phyloP scores from a whole-genome alignment of 1,140 invertebrate species.

The Brachionus rotundiformis region DNA sequence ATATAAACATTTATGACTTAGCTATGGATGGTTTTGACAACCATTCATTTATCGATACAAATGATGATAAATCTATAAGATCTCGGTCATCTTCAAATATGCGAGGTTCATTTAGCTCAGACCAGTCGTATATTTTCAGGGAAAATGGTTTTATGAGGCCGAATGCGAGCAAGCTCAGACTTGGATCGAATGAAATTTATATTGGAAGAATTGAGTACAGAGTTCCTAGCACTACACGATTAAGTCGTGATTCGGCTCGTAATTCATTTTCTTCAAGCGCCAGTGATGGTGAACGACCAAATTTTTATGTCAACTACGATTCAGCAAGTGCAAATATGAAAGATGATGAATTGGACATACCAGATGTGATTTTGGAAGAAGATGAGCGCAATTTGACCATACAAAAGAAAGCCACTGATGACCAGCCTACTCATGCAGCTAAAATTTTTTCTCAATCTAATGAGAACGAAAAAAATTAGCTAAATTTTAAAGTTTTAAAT shows the following conservation, averaged over 20 bases:
- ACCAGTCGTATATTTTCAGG: background rate
- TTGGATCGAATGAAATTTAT: conserved; percentile 1
- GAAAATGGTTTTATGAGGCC: background rate
- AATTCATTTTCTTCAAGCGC: background rate
- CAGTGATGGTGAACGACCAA: background rate
- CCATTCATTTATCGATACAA: background rate
- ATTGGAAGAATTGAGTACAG: conserved; percentile 39
- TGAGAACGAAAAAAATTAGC: background rate
- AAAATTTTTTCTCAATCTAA: background rate
- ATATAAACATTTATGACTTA: conserved; percentile 10
- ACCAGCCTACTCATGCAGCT: background rate
- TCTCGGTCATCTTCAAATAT: background rate
- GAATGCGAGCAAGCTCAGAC: background rate
- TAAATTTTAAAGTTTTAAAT: too few species aligned
- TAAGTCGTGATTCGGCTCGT: background rate
- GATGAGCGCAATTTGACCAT: conserved; percentile 13
- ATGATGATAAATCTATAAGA: background rate
- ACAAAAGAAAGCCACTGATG: background rate
- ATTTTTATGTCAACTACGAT: background rate
- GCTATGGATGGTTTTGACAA: background rate
- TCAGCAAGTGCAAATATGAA: background rate
- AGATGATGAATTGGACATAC: conserved; percentile 29
- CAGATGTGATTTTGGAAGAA: conserved; percentile 34
- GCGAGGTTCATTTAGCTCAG: background rate
- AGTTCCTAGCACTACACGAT: background rate